Conservation (phyloP, 1,140 invertebrate genomes). For the Chironomus tepperi region DNA sequence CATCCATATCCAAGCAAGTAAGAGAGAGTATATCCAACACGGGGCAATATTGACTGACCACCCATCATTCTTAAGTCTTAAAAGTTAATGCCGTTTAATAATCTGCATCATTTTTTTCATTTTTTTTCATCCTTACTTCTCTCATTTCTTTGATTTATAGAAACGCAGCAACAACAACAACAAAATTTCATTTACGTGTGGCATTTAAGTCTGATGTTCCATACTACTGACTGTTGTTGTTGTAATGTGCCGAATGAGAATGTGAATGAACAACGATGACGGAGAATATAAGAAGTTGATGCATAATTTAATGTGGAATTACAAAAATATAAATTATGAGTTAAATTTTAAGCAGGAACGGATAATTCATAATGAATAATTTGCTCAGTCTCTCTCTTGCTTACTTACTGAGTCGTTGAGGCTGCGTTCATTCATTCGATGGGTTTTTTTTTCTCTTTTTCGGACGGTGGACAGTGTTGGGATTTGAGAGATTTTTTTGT, state of each 20-base stretch:
- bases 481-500: too few relatives aligned
- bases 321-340: conserved; percentile 14
- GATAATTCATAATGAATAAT: not conserved
- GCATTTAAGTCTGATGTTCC: not conserved
- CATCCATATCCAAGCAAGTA: too few relatives aligned
- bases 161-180: not conserved
- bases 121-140: not conserved
- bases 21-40: not conserved
- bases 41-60: not conserved
- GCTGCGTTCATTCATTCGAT: too few relatives aligned
- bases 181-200: conserved; percentile 1
- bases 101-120: not conserved
- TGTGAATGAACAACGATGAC: not conserved
- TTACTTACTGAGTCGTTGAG: too few relatives aligned
- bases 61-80: conserved; percentile 12
- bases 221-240: not conserved
- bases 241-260: not conserved
- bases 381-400: too few relatives aligned
- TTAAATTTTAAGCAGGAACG: not conserved
- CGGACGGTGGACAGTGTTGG: too few relatives aligned
- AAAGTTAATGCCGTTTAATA: not conserved
- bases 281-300: not conserved
- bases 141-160: conserved; percentile 2
- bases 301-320: conserved; percentile 13
- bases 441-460: too few relatives aligned